Evolutionary conservation across 2,888 invertebrate species (phyloP).

Genomic region (Nemapogon koenigi): DNA sequence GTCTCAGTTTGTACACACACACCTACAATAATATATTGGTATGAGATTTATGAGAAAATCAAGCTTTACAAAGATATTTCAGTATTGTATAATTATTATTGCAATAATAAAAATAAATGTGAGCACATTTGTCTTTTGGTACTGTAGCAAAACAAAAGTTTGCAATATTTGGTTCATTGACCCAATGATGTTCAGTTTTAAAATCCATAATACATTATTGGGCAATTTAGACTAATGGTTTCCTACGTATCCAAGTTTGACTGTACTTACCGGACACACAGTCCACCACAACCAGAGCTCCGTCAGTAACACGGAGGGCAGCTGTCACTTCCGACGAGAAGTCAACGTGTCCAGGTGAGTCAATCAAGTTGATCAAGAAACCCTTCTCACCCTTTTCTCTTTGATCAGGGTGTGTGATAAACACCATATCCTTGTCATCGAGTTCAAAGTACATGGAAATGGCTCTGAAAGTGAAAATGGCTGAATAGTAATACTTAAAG

Average conservation of each 20-base stretch:
- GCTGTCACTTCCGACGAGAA: conserved; percentile 99
- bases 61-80: neutral
- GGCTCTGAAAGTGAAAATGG: conserved; percentile 69
- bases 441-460: conserved; percentile 99
- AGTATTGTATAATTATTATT: neutral
- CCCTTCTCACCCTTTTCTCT: conserved; percentile 90
- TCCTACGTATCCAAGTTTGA: no score
- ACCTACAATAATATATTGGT: conserved; percentile 69
- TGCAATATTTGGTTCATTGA: no score
- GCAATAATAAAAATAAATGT: no score
- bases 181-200: no score
- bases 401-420: conserved; percentile 91
- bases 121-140: no score
- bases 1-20: conserved; percentile 99
- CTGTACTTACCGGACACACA: conserved; percentile 90
- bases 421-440: conserved; percentile 90
- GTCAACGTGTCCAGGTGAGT: conserved; percentile 99
- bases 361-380: conserved; percentile 99
- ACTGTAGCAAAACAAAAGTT: no score
- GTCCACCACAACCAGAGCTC: conserved; percentile 99
- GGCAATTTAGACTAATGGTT: no score
- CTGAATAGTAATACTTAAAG: neutral
- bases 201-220: no score
- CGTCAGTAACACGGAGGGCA: conserved; percentile 99
- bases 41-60: conserved; percentile 1